These are phyloP conservation scores for Streblospio benedicti DNA, from an alignment of 1,140 invertebrate genomes.

Conservation along the genomic window DNA sequence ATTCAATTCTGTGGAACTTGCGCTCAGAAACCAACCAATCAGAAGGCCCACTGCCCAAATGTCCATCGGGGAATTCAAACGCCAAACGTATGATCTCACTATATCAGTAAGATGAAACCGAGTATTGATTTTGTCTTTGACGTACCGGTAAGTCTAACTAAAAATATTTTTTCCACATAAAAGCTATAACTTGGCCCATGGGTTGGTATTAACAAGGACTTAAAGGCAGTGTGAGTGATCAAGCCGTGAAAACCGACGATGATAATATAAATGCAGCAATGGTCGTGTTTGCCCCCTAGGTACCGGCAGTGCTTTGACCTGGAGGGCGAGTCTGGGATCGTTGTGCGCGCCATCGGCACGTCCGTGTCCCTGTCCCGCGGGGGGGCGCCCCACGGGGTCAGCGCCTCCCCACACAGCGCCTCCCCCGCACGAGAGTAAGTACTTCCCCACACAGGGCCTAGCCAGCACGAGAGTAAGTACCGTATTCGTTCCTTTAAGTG, in stretches of 20 bases:
- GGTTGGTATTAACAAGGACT: neutral
- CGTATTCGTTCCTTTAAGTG: too few species aligned
- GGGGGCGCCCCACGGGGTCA: constrained; percentile 15
- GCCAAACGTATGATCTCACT: too few species aligned
- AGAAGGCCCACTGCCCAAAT: too few species aligned
- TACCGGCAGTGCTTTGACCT: constrained; percentile 92
- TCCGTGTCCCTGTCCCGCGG: constrained; percentile 55
- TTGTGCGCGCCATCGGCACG: constrained; percentile 82
- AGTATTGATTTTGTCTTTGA: neutral
- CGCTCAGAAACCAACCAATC: too few species aligned
- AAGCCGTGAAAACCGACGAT: neutral
- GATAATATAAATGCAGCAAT: neutral
- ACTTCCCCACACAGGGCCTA: too few species aligned
- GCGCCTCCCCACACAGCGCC: constrained; percentile 24
- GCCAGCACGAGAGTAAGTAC: too few species aligned
- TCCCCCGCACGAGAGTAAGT: too few species aligned
- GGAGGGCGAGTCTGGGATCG: constrained; percentile 92
- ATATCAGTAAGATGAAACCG: neutral
- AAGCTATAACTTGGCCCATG: neutral
- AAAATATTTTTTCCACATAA: neutral
- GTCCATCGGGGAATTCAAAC: too few species aligned
- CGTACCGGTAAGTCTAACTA: neutral
- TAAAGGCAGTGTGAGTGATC: neutral
- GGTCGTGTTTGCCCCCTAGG: constrained; percentile 40
- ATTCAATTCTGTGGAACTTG: too few species aligned